Evolutionary conservation across 2,888 invertebrate genomes (phyloP), one percentile per base, ranked within the genome.

Genomic region (Spodoptera picta): DNA sequence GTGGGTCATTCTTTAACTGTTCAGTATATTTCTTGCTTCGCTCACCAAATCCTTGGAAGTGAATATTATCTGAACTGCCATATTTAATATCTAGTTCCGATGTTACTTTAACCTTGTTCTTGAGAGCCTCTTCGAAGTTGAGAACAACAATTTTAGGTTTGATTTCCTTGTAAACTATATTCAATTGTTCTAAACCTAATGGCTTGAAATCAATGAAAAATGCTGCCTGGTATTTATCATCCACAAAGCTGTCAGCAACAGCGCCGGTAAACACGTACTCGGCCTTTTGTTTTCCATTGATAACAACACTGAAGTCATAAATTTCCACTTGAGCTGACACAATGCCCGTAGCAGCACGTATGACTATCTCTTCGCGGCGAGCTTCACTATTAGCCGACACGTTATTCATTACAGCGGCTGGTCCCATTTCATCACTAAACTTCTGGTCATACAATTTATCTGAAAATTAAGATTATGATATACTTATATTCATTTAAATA

Each of bases 301-400:
- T 95, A 61, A 95, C 87, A 19, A 95, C 83, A 44, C 95, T 94
- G 0, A 95, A 69, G 73, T 97, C 96, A 0, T 94, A 60, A 7
- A 95, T 91, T 36, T 86, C 79, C 9, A 94, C 94, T 58, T 91
- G 82, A 56, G 95, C 95, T 45, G 89, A 92, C 36, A 92, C 90
- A 64, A 97, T 95, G 51, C 96, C 96, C 48, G 93, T 83, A 2
- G 93, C 90, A 1, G 93, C 95, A 65, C 95, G 95, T 51, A 95
- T 89, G 12, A 95, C 83, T 67, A 96, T 87, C 72, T 96, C 91
- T 61, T 95, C 79, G 51, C 95, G 95, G 41, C 96, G 95, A 19
- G 82, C 77, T 36, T 90, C 79, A 60, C 95, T 95, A 75, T 95
- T 92, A 1, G 94, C 88, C 4, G 86, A 77, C 0, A 85, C 80